phyloP scores from a whole-genome alignment of 1,140 invertebrate species.

The Drosophila punjabiensis region DNA sequence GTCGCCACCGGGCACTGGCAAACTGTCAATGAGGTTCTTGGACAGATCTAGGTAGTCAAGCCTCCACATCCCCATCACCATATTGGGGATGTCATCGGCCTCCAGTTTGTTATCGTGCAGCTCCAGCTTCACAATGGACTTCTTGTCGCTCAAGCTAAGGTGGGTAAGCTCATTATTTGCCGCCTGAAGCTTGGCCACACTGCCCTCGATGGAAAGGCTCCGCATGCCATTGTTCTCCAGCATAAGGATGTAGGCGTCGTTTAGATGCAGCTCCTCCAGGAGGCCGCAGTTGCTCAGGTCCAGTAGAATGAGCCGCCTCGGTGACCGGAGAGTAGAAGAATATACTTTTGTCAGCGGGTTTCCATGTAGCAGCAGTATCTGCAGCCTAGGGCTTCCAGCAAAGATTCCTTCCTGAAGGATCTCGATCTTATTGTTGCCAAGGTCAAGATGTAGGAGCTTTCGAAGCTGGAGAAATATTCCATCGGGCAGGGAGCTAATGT shows the following conservation, averaged over 20 bases:
- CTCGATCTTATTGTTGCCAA: conserved; percentile 57
- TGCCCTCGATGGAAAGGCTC: conserved; percentile 41
- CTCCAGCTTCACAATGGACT: conserved; percentile 58
- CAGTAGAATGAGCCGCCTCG: conserved; percentile 39
- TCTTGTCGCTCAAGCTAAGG: conserved; percentile 44
- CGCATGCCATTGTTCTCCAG: conserved; percentile 41
- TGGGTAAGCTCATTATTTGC: conserved; percentile 57
- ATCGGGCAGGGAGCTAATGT: conserved; percentile 32
- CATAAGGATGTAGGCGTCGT: conserved; percentile 29
- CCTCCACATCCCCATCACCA: conserved; percentile 71
- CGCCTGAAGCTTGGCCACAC: conserved; percentile 58
- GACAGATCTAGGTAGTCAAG: conserved; percentile 67
- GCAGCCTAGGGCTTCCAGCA: conserved; percentile 41
- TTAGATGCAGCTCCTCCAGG: conserved; percentile 40
- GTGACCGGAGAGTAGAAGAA: conserved; percentile 14
- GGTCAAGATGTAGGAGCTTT: conserved; percentile 59
- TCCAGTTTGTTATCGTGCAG: conserved; percentile 59
- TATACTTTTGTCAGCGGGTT: conserved; percentile 41
- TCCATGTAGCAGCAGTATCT: conserved; percentile 59
- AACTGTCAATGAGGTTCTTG: conserved; percentile 50
- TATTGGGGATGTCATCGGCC: conserved; percentile 10
- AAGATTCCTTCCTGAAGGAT: conserved; percentile 41
- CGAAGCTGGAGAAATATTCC: conserved; percentile 34
- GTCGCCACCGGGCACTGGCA: conserved; percentile 10
- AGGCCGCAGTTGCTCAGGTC: conserved; percentile 56